Base-by-base conservation (phyloP, 2,797 vertebrate species). In the Arrhamphus sclerolepis region DNA sequence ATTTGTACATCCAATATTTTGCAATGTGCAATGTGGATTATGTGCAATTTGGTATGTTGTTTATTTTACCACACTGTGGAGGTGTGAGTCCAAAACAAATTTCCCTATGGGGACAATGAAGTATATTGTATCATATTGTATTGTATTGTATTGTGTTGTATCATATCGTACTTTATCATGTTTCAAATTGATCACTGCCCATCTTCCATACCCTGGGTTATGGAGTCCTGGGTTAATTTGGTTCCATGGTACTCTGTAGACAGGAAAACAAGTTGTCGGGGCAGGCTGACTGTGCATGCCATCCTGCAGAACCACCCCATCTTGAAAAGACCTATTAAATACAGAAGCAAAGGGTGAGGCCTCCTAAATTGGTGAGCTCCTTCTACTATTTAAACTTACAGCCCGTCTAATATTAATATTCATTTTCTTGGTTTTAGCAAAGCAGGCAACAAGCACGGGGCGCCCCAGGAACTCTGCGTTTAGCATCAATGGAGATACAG, bases 401-500 rank as follows among this genome's bases (percentile, higher is more conserved):
- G 69, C 80, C 60, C 70, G 43, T 74, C 70, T 73, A 66, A 82
- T 73, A 93, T 91, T 90, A 92, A 91, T 89, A 92, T 91, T 89
- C 47, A 88, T 90, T 88, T 89, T 87, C 80, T 78, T 78, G 82
- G 87, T 89, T 92, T 89, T 91, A 92, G 88, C 82, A 79, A 92
- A 91, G 85, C 83, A 85, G 82, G 86, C 83, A 88, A 90, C 31
- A 89, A 80, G 77, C 81, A 65, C 40, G 67, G 71, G 66, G 81
- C 78, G 80, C 83, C 81, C 84, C 46, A 66, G 81, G 86, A 88
- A 84, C 76, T 72, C 72, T 54, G 68, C 71, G 64, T 89, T 91
- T 90, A 91, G 87, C 87, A 89, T 91, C 89, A 91, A 86, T 89
- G 80, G 89, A 90, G 87, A 91, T 77, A 68, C 83, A 90, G 91